Conservation (phyloP, 2,888 invertebrate species). For the Nymphalis polychloros region DNA sequence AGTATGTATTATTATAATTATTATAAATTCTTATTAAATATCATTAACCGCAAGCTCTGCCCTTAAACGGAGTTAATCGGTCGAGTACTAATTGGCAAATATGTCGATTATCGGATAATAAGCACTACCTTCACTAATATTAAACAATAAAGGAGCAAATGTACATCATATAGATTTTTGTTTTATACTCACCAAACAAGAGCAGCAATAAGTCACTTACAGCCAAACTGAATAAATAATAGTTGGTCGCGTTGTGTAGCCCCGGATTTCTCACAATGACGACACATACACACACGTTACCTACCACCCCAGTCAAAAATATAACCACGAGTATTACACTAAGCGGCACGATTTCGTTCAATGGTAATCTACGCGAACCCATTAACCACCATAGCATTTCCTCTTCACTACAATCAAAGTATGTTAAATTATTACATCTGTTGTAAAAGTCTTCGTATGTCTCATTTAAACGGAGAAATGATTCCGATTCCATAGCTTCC, state of each 20-base stretch:
- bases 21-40: no score
- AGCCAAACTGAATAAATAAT: slow-evolving; percentile 94
- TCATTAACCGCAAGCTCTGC: no score
- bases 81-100: no score
- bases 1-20: no score
- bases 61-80: no score
- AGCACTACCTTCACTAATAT: no score
- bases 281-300: slow-evolving; percentile 91
- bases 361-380: slow-evolving; percentile 84
- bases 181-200: slow-evolving; percentile 88
- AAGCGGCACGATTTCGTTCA: slow-evolving; percentile 81
- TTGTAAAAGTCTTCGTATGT: slow-evolving; percentile 68
- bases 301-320: slow-evolving; percentile 91
- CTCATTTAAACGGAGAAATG: slow-evolving; percentile 64
- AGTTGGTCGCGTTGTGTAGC: slow-evolving; percentile 95
- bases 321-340: slow-evolving; percentile 88
- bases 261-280: slow-evolving; percentile 90
- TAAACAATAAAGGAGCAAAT: no score
- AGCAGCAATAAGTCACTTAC: slow-evolving; percentile 92
- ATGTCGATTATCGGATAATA: no score
- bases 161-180: no score
- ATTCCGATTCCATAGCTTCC: slow-evolving; percentile 52
- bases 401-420: slow-evolving; percentile 82
- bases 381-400: slow-evolving; percentile 82
- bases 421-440: slow-evolving; percentile 72